phyloP scores from a whole-genome alignment of 2,797 vertebrate genomes.

The Melopsittacus undulatus region DNA sequence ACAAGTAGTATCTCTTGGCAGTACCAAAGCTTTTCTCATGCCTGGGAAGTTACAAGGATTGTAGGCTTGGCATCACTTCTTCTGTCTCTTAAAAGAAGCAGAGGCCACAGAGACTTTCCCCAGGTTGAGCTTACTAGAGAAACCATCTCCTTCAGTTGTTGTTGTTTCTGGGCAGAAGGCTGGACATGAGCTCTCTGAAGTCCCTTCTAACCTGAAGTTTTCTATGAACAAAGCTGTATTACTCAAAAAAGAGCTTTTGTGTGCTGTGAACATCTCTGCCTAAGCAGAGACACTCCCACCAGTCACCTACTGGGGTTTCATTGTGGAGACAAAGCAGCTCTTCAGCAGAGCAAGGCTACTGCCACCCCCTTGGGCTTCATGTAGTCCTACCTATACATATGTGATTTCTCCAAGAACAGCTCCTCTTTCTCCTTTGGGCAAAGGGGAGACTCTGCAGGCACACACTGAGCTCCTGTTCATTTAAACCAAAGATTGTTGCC shows the following conservation, averaged over 20 bases:
- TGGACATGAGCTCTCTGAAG: background rate
- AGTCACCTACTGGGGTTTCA: background rate
- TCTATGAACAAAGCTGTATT: background rate
- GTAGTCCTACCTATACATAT: fast-evolving
- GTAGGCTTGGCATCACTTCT: background rate
- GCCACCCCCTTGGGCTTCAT: background rate
- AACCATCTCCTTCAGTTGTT: background rate
- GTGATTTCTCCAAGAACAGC: fast-evolving
- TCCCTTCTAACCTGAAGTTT: background rate
- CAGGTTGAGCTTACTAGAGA: background rate
- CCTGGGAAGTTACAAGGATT: background rate
- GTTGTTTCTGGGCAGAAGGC: background rate
- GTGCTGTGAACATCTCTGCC: background rate
- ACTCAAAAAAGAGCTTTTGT: background rate
- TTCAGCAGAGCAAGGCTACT: background rate
- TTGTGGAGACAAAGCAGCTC: background rate
- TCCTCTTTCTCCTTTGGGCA: background rate
- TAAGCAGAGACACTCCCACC: background rate
- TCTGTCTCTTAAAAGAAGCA: background rate
- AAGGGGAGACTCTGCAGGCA: background rate
- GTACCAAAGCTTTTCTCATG: fast-evolving
- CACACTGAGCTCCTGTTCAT: background rate
- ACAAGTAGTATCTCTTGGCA: background rate
- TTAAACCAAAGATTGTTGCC: too few species aligned
- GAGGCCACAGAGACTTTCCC: background rate